Conservation (phyloP, 2,113 vertebrate genomes). For the Okapia johnstoni region DNA sequence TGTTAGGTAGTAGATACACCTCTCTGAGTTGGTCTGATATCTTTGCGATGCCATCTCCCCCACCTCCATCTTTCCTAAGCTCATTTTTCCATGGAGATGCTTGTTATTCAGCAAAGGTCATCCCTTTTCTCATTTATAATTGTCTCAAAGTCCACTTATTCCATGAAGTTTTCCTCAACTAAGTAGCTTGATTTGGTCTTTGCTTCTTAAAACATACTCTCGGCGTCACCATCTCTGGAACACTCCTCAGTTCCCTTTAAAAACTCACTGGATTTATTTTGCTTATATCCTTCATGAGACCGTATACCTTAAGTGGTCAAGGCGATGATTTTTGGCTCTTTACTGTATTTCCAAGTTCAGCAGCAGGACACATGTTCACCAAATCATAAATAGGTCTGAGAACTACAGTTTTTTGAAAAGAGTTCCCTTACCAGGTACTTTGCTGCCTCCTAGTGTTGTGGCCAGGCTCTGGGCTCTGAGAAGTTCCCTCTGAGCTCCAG, state of each 20-base stretch:
- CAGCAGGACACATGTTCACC: neutral
- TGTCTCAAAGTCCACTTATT: neutral
- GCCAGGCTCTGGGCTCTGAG: neutral
- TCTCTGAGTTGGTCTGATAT: neutral
- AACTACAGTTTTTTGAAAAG: neutral
- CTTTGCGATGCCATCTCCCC: neutral
- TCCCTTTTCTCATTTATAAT: neutral
- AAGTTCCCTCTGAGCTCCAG: neutral
- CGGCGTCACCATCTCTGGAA: neutral
- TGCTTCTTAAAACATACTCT: neutral
- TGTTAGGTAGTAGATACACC: neutral
- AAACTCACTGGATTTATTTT: neutral
- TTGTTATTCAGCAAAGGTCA: neutral
- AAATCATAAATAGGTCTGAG: neutral
- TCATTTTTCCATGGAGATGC: neutral
- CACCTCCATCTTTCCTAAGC: neutral
- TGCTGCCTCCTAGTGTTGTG: slow-evolving; percentile 66
- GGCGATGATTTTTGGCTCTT: neutral
- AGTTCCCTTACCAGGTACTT: slow-evolving; percentile 54
- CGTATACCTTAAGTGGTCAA: neutral
- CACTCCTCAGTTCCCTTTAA: neutral
- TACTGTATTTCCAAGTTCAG: neutral
- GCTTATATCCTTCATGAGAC: neutral
- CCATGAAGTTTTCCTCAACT: neutral
- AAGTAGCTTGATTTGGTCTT: neutral